Base-by-base conservation (phyloP, 1,140 invertebrate species). In the Eupeodes corollae region DNA sequence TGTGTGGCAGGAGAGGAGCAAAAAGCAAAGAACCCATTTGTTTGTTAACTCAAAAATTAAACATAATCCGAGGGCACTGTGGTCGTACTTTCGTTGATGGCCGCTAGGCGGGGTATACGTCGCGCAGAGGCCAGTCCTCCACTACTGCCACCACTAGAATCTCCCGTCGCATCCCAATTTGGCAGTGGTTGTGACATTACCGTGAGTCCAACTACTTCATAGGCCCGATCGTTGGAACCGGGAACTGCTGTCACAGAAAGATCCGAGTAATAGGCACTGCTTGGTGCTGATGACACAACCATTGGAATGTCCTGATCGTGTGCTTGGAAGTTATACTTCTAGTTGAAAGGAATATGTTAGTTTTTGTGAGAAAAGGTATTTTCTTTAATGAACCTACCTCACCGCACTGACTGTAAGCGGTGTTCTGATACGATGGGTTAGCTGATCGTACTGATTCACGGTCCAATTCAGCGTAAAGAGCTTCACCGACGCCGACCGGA, bases 191-290 rank as follows among this genome's bases (percentile, higher is more conserved):
- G 60, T 5, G 64, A 66, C 59, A 68, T 63, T 15, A 68, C 62
- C 45, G 68, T 65, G 19, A 73, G 54, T 3, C 73, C 74, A 11
- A 78, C 75, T 19, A 75, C 70, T 61, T 78, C 75, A 52, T 78
- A 78, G 18, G 75, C 73, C 13, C 73, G 57, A 44, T 77, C 75
- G 37, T 64, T 67, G 14, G 64, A 62, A 15, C 63, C 61, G 0
- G 72, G 70, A 49, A 70, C 63, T 31, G 70, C 70, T 2, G 70
- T 72, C 6, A 71, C 70, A 13, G 74, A 76, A n/a, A 81, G 64
- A 60, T 82, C 80, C 46, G 78, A 80, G 61, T 82, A 83, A 57
- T 83, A 83, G 6, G 80, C 80, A 62, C 79, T 81, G 55, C 79
- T 82, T 11, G 79, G 79, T 2, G 80, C 79, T 47, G 79, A 80